Base-by-base conservation (phyloP, 2,888 invertebrate species). In the Polymixis flavicincta region DNA sequence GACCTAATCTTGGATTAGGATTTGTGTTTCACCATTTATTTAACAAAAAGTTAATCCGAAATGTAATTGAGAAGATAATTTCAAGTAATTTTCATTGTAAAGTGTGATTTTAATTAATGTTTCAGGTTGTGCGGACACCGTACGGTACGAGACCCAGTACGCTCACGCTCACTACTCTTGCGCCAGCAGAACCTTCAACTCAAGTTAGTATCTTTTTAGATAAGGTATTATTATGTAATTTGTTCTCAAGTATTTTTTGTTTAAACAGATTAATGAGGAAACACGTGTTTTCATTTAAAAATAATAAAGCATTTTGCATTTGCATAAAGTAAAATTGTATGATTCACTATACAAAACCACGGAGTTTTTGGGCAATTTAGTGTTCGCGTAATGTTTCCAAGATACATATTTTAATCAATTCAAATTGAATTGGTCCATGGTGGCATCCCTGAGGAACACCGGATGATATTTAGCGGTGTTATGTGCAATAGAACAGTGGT, bases 121-220 rank as follows among this genome's bases (percentile, higher is more conserved):
- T 83, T 3, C 92, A 96, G 96, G 93, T 96, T 75, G 93, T 95
- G 37, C 91, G 96, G 78, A 93, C 96, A 55, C 92, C 95, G 75
- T 96, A 95, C 85, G 95, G 93, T 52, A 79, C 93, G 74, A 90
- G 95, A 78, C 95, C 95, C 71, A 95, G 94, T 82, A 95, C 96
- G 22, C 91, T 96, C 45, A 96, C 96, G 1, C 87, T 96, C 28
- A 96, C 95, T n/a, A 94, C 95, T 3, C 89, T 96, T 14, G 92
- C 96, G 37, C 90, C 95, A 0, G 94, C 94, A 7, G 94, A 95
- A 57, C 83, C 89, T 17, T 81, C 91, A 28, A 73, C 90, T 19
- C 94, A 94, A 86, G 88, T 89, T 59, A 82, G 85, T 83, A 72
- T 63, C 68, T 64, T 28, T 48, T 32, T 52, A 32, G 25, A 17